Evolutionary conservation across 2,888 invertebrate genomes (phyloP).

Genomic region (Pyralis farinalis): DNA sequence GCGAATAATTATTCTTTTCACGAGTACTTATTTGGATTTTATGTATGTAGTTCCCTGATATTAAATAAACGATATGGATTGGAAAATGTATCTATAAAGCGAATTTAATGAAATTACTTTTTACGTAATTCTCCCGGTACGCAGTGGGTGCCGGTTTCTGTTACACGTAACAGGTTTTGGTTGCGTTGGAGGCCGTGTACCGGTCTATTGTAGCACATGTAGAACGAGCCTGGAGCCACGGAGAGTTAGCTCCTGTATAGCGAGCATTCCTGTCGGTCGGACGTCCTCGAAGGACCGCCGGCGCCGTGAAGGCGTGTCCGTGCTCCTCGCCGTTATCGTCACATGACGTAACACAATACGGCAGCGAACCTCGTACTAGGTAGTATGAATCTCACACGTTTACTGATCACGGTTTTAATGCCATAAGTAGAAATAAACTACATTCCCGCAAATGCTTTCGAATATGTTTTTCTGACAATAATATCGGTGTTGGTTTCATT

Average conservation of each 20-base stretch:
- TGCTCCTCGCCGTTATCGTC: constrained; percentile 58
- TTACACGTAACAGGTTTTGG: constrained; percentile 75
- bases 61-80: constrained; percentile 29
- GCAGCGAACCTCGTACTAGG: constrained; percentile 27
- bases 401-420: constrained; percentile 24
- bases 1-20: constrained; percentile 56
- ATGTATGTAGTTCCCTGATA: constrained; percentile 39
- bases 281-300: constrained; percentile 64
- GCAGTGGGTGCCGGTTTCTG: constrained; percentile 49
- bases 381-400: constrained; percentile 17
- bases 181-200: constrained; percentile 74
- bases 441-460: too few species aligned
- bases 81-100: not conserved
- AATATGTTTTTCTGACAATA: not conserved
- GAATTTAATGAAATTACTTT: constrained; percentile 25
- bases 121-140: constrained; percentile 40
- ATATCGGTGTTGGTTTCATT: not conserved
- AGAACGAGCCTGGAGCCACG: constrained; percentile 53
- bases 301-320: constrained; percentile 75
- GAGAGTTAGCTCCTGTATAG: constrained; percentile 50
- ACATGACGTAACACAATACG: constrained; percentile 67
- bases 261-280: constrained; percentile 61
- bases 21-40: constrained; percentile 43
- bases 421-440: too few species aligned
- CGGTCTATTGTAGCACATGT: constrained; percentile 74